Evolutionary conservation across 2,888 invertebrate genomes (phyloP), one percentile per base, ranked within the genome.

Genomic region (Listrodromus nycthemerus): DNA sequence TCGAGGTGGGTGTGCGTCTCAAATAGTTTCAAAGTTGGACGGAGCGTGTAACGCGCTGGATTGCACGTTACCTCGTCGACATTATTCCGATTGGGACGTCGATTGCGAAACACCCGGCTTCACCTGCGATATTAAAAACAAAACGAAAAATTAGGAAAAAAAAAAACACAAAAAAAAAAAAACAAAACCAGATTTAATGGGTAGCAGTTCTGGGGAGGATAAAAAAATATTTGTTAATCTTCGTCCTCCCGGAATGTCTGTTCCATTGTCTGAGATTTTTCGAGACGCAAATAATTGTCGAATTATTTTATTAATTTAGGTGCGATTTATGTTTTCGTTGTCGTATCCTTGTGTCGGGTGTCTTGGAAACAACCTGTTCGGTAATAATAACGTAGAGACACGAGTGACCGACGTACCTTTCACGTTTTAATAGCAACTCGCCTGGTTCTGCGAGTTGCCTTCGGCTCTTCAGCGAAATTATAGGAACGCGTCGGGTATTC

Each of bases 1-100:
- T 70, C 19, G 30, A 13, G 27, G 79, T 79, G 75, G 79, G 82
- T 70, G 82, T 78, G 80, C 52, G 78, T 52, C 33, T 2, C 19
- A n/a, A 8, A 55, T 10, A 52, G 19, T 19, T 19, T 52, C 52
- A 70, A 52, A 52, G 21, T 52, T 27, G 21, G 10, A 21, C 50
- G 19, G 30, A n/a, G 19, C 69, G 10, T 10, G 30, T 19, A 19
- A 37, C 37, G 5, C 52, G 69, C 33, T n/a, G 33, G 7, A 7
- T 30, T 30, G 16, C 30, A 0, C 30, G 61, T 30, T 61, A 61
- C 61, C 16, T 61, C 30, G 5, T 13, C 30, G 61, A 61, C 61
- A 30, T 30, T 30, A 1, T n/a, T 21, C 10, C 16, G 37, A 45
- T 24, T 2, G 10, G 27, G 13, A 27, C 19, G 27, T 27, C 50